Conservation (phyloP, 2,888 invertebrate species). For the Macrophya alboannulata region DNA sequence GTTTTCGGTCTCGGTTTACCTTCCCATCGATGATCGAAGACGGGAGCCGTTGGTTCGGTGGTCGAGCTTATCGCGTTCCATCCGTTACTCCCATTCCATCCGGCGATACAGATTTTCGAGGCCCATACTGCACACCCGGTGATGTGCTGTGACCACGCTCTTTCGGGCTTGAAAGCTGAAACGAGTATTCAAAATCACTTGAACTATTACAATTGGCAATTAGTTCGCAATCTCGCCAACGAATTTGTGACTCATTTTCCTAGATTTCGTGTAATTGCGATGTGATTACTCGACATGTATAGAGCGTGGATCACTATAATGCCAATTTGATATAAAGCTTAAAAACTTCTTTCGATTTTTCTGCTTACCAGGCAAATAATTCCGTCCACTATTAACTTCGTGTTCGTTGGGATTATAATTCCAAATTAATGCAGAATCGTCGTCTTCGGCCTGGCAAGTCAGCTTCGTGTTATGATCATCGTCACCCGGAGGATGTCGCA, state of each 20-base stretch:
- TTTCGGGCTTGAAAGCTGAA: slow-evolving; percentile 35
- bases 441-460: slow-evolving; percentile 65
- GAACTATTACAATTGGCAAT: neutral
- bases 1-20: slow-evolving; percentile 60
- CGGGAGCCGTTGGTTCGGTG: slow-evolving; percentile 65
- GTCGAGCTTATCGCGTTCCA: slow-evolving; percentile 65
- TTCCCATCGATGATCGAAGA: slow-evolving; percentile 73
- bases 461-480: neutral
- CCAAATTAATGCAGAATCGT: slow-evolving; percentile 65
- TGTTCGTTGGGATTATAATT: slow-evolving; percentile 58
- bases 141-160: neutral
- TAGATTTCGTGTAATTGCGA: neutral
- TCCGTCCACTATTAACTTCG: neutral
- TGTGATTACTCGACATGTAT: too few species aligned
- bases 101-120: slow-evolving; percentile 41
- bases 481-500: neutral
- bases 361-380: neutral
- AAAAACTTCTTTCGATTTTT: neutral
- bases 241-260: too few species aligned
- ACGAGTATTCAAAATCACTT: neutral
- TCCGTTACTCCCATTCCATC: neutral
- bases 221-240: neutral
- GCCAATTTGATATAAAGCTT: neutral
- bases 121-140: neutral
- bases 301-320: too few species aligned